These are phyloP conservation scores for Montipora sp. DNA, from an alignment of 64 coral and sea anemone genomes.

Conservation along the genomic window DNA sequence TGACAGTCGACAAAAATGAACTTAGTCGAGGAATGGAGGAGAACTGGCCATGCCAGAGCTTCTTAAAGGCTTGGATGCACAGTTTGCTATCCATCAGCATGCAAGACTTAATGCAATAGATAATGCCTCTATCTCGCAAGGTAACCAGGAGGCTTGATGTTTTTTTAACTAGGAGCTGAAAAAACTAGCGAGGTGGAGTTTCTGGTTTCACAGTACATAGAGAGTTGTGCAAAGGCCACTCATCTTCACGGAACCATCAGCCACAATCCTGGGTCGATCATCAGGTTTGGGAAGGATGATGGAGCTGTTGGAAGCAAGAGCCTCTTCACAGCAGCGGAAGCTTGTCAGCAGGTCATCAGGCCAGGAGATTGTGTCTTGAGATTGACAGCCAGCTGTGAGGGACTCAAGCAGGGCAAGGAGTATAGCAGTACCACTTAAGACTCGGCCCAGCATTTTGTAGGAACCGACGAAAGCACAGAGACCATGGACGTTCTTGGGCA, in stretches of 20 bases:
- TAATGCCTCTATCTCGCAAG: conserved; percentile 53
- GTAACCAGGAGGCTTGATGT: conserved; percentile 26
- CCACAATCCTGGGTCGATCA: conserved; percentile 18
- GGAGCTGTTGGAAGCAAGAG: neutral
- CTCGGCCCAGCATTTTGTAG: neutral
- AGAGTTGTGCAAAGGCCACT: too few species aligned
- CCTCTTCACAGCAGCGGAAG: conserved; percentile 1
- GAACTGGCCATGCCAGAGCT: conserved; percentile 44
- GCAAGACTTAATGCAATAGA: conserved; percentile 37
- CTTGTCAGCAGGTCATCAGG: neutral
- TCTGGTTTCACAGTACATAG: too few species aligned
- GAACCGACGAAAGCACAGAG: neutral
- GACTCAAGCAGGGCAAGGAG: conserved; percentile 18
- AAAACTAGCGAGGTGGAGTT: too few species aligned
- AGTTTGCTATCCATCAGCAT: conserved; percentile 43
- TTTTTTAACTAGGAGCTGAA: conserved; percentile 18
- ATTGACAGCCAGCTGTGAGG: neutral
- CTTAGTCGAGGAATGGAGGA: neutral
- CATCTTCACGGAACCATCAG: neutral
- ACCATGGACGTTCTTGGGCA: neutral
- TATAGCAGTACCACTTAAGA: neutral
- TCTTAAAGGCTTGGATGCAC: conserved; percentile 54
- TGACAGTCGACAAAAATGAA: conserved; percentile 17
- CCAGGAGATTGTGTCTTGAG: conserved; percentile 4
- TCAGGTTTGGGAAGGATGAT: conserved; percentile 16